Percentiles rank a stretch among this genome's conserved stretches.
phyloP scores from a whole-genome alignment of 2,888 invertebrate genomes.

The Athalia cordata region DNA sequence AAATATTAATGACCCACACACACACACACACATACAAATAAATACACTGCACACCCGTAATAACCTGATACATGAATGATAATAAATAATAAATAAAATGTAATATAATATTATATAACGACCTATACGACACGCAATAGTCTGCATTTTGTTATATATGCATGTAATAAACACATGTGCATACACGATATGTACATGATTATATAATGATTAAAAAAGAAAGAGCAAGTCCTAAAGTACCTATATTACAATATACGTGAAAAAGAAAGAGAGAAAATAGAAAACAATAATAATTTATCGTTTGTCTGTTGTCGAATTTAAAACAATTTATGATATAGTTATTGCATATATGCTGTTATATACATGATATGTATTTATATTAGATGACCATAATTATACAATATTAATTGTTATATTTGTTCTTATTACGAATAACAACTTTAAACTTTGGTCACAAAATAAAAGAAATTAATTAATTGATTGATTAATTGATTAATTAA shows the following conservation, averaged over 20 bases:
- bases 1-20: conserved; percentile 17
- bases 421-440: too few species aligned
- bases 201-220: neutral
- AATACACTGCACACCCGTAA: neutral
- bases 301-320: too few species aligned
- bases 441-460: too few species aligned
- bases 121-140: neutral
- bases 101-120: neutral
- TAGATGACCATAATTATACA: too few species aligned
- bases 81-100: neutral
- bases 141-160: neutral
- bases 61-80: neutral
- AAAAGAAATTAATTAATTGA: too few species aligned
- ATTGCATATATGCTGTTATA: too few species aligned
- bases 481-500: too few species aligned
- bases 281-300: neutral
- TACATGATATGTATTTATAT: too few species aligned
- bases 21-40: neutral
- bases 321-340: too few species aligned
- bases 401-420: too few species aligned
- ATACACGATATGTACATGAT: neutral
- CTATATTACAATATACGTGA: neutral
- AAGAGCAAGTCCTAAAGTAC: conserved; percentile 17
- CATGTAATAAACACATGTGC: neutral
- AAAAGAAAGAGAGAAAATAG: neutral